These are phyloP conservation scores for Sinotaia quadrata DNA, from an alignment of 2,888 invertebrate genomes.

Conservation along the genomic window DNA sequence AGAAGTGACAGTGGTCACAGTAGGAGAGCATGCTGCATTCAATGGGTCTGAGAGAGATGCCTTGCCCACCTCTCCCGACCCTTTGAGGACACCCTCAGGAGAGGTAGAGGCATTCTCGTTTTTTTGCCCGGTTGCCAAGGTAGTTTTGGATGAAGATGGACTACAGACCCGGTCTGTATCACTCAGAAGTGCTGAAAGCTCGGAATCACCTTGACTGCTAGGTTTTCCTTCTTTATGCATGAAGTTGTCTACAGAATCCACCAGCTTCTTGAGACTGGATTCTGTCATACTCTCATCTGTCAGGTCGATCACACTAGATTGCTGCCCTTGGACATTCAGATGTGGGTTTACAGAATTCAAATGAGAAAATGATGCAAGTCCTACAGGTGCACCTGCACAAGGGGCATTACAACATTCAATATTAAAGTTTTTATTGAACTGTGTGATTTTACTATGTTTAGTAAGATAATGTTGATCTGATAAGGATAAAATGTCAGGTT, in stretches of 20 bases:
- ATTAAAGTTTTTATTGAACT: no score
- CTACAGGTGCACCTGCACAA: constrained; percentile 22
- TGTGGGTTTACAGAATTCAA: constrained; percentile 13
- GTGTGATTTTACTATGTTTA: no score
- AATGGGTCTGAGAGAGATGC: constrained; percentile 36
- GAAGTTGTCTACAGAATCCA: constrained; percentile 56
- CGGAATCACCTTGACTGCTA: constrained; percentile 45
- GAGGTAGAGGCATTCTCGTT: constrained; percentile 69
- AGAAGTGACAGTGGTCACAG: neutral
- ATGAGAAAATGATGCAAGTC: constrained; percentile 15
- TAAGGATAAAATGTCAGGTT: no score
- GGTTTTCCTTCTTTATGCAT: constrained; percentile 46
- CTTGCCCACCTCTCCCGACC: constrained; percentile 62
- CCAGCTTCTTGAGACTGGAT: constrained; percentile 56
- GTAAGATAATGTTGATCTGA: no score
- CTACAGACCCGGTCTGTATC: constrained; percentile 31
- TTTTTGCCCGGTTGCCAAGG: constrained; percentile 52
- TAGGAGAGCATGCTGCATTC: neutral
- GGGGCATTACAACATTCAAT: no score
- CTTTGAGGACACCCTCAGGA: constrained; percentile 62
- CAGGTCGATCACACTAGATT: constrained; percentile 56
- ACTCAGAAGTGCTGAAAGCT: constrained; percentile 39
- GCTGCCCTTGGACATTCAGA: constrained; percentile 36
- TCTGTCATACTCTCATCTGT: constrained; percentile 56
- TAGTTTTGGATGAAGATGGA: constrained; percentile 36